Conservation (phyloP, 2,888 invertebrate species). For the Drosophila paranaensis region DNA sequence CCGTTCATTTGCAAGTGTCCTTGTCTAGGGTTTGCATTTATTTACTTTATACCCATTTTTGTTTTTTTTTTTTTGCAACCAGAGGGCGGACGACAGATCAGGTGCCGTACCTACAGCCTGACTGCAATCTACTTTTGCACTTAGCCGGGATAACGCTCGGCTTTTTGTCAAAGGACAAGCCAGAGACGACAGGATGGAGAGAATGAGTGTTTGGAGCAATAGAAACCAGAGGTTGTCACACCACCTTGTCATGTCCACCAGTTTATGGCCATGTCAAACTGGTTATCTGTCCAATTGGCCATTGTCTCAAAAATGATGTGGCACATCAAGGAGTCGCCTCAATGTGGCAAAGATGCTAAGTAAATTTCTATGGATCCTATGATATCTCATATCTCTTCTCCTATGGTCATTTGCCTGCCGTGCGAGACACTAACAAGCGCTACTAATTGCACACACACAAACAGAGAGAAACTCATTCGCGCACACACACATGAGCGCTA, state of each 20-base stretch:
- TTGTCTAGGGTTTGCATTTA: slow-evolving; percentile 41
- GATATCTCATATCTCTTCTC: slow-evolving; percentile 76
- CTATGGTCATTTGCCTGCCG: slow-evolving; percentile 69
- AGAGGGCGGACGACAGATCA: not conserved
- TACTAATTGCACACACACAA: slow-evolving; percentile 71
- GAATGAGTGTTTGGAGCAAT: not conserved
- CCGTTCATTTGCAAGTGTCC: slow-evolving; percentile 73
- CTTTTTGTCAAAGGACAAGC: slow-evolving; percentile 65
- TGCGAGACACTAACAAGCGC: slow-evolving; percentile 66
- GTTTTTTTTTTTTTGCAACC: not conserved
- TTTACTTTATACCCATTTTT: slow-evolving; percentile 22
- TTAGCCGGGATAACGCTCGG: slow-evolving; percentile 74
- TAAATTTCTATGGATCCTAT: slow-evolving; percentile 70
- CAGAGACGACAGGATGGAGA: slow-evolving; percentile 12
- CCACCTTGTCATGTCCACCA: slow-evolving; percentile 80
- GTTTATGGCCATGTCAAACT: slow-evolving; percentile 73
- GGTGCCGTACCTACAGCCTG: slow-evolving; percentile 13
- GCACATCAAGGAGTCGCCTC: slow-evolving; percentile 24
- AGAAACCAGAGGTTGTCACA: slow-evolving; percentile 70
- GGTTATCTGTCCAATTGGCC: slow-evolving; percentile 15
- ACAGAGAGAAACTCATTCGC: slow-evolving; percentile 28
- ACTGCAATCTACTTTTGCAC: slow-evolving; percentile 78
- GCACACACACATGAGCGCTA: slow-evolving; percentile 25
- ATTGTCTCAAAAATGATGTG: slow-evolving; percentile 56
- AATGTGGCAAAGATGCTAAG: slow-evolving; percentile 45